Evolutionary conservation across 2,888 invertebrate species (phyloP).

Genomic region (Xestia ashworthii): DNA sequence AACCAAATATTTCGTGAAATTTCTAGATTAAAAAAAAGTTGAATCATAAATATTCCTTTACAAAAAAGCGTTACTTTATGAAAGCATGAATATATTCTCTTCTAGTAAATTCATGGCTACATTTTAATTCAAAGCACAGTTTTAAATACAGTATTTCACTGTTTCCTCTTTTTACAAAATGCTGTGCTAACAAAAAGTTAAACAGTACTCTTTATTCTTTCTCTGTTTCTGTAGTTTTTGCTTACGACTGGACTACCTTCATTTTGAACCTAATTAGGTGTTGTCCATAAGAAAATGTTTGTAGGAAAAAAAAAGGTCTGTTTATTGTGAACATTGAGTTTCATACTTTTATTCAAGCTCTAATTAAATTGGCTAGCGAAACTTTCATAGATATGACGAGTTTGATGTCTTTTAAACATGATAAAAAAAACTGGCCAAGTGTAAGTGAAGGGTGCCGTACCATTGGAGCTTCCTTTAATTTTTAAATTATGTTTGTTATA

Average conservation of each 20-base stretch:
- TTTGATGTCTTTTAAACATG: neutral
- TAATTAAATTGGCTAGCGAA: neutral
- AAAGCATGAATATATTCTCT: neutral
- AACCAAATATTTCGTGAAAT: neutral
- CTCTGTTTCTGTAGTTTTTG: conserved; percentile 39
- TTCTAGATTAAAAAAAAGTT: neutral
- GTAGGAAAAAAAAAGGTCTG: neutral
- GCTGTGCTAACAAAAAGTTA: conserved; percentile 39
- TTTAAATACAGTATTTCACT: conserved; percentile 43
- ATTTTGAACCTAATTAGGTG: conserved; percentile 49
- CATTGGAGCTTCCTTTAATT: too few relatives aligned
- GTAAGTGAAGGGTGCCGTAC: too few relatives aligned
- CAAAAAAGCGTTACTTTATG: neutral
- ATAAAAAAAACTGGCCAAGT: neutral
- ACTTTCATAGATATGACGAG: fast-evolving
- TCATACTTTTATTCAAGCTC: neutral
- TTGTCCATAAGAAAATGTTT: conserved; percentile 4
- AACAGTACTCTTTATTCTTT: conserved; percentile 51
- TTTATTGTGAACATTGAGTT: neutral
- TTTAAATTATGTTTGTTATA: too few relatives aligned
- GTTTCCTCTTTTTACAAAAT: conserved; percentile 16
- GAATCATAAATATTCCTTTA: neutral
- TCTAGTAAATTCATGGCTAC: conserved; percentile 16
- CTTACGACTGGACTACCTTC: conserved; percentile 37
- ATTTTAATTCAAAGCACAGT: conserved; percentile 36